Conservation (phyloP, 1,140 invertebrate genomes). For the Venturia canescens region DNA sequence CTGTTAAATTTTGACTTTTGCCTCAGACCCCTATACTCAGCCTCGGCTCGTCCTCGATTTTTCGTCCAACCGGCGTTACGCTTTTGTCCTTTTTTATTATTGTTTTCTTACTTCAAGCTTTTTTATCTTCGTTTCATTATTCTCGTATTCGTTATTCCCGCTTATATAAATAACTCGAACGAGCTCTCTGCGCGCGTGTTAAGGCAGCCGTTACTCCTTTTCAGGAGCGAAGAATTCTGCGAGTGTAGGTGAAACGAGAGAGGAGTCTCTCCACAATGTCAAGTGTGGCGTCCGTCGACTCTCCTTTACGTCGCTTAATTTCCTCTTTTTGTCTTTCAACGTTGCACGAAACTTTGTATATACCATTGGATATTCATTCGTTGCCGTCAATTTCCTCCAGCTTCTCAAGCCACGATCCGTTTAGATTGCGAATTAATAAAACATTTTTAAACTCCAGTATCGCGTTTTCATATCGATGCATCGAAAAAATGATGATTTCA, state of each 20-base stretch:
- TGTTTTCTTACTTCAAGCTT: not conserved
- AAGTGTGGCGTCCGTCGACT: not conserved
- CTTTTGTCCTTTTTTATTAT: no score
- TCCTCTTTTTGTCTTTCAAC: not conserved
- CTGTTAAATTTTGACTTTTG: slow-evolving; percentile 3
- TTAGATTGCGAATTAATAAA: no score
- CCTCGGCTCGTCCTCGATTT: not conserved
- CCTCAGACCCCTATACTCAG: not conserved
- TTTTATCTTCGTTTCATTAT: not conserved
- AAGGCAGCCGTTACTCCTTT: not conserved
- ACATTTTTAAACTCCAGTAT: no score
- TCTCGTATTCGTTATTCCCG: not conserved
- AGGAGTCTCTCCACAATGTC: not conserved
- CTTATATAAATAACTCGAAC: not conserved
- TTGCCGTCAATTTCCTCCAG: no score
- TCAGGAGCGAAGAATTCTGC: not conserved
- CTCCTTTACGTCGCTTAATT: not conserved
- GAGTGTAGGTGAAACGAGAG: slow-evolving; percentile 1
- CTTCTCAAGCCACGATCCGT: no score
- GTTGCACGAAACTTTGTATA: no score
- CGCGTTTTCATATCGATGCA: not conserved
- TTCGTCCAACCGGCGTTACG: not conserved
- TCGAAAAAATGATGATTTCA: not conserved
- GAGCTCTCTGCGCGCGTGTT: not conserved
- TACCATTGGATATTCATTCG: no score